These are phyloP conservation scores for Trissolcus japonicus DNA, from an alignment of 2,888 invertebrate genomes.

Conservation along the genomic window DNA sequence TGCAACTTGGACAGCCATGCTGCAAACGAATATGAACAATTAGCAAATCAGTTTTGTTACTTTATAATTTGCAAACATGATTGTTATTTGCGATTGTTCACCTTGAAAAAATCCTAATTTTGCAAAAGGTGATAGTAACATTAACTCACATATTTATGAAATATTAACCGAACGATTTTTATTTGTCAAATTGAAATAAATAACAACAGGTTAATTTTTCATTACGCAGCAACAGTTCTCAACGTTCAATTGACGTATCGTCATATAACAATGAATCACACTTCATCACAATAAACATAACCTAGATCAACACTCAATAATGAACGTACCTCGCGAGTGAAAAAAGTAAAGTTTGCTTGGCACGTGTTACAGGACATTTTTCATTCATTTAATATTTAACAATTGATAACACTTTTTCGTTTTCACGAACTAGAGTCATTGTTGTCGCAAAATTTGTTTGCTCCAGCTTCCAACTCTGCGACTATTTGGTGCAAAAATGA, in stretches of 20 bases:
- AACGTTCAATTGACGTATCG: constrained; percentile 4
- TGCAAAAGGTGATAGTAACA: no score
- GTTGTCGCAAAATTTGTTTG: no score
- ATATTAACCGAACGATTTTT: background rate
- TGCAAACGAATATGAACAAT: constrained; percentile 66
- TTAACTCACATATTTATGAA: background rate
- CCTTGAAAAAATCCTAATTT: no score
- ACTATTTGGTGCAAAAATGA: background rate
- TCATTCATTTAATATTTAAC: background rate
- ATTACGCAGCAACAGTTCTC: constrained; percentile 3
- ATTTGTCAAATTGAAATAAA: no score
- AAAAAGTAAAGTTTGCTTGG: constrained; percentile 83
- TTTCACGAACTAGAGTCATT: background rate
- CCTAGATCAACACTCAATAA: constrained; percentile 1
- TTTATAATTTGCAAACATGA: no score
- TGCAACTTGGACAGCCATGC: constrained; percentile 90
- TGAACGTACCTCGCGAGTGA: constrained; percentile 83
- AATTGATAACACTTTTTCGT: background rate
- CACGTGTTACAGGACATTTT: constrained; percentile 86
- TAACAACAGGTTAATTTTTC: background rate
- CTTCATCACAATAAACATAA: constrained; percentile 14
- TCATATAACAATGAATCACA: constrained; percentile 18
- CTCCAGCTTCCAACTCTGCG: background rate
- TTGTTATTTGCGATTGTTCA: no score
- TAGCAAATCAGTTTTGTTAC: no score